Base-by-base conservation (phyloP, 2,113 vertebrate species). In the Ondatra zibethicus region DNA sequence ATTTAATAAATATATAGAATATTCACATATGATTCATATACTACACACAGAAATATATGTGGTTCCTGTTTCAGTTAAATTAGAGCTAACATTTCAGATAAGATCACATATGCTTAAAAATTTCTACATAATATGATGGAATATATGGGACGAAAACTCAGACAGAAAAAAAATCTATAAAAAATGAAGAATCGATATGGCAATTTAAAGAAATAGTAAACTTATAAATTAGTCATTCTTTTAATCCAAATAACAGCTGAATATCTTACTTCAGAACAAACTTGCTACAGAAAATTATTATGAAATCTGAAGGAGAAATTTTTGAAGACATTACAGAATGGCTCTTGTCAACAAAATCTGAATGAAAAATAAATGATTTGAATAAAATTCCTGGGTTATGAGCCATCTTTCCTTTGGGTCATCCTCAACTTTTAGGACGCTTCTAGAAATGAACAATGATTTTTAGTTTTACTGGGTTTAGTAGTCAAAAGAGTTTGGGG, bases 211-310 rank as follows among this genome's bases (percentile, higher is more conserved):
- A 61, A 87, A 65, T 66, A 1, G 19, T 76, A 77, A 89, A 12
- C 52, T 50, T 55, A 61, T 50, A 85, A 94, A 73, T 87, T 16
- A 77, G n/a, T 45, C 19, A 50, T 25, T 91, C 17, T 86, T 97
- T 89, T 42, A 92, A n/a, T 89, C 61, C 66, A 87, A 31, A 82
- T 73, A 84, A 52, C 52, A 31, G 5, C 33, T 45, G 58, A 45
- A 4, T 80, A 89, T 52, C 21, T 93, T 96, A 55, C 72, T 96
- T 86, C 72, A 89, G 50, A 92, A 92, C 65, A n/a, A 90, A 23
- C 11, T 93, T 66, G 14, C 12, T 87, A 5, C 3, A 89, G 66
- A 89, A 95, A 89, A 66, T 6, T 65, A 72, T 81, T 91, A 50
- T 52, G 52, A 50, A 88, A 21, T 47, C 39, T 72, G 17, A 11